phyloP scores from a whole-genome alignment of 1,140 invertebrate species.

The Aphelinus certus region DNA sequence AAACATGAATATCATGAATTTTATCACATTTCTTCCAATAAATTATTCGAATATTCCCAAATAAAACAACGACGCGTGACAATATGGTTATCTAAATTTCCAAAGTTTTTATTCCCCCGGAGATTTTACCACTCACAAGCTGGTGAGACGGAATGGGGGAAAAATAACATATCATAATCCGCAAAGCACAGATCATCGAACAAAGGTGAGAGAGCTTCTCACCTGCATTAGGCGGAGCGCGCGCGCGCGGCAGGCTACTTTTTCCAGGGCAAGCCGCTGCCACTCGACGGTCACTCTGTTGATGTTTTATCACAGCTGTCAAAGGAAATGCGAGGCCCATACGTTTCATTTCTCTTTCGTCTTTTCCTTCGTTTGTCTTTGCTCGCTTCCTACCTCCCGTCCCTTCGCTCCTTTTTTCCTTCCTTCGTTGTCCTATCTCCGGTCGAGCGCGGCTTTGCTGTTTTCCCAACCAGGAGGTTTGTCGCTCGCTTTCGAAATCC shows the following conservation, averaged over 20 bases:
- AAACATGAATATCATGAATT: no score
- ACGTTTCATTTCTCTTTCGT: no score
- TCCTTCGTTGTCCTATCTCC: neutral
- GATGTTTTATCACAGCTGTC: slow-evolving; percentile 15
- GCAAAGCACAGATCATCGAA: neutral
- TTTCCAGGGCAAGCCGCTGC: slow-evolving; percentile 1
- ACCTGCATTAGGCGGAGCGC: slow-evolving; percentile 1
- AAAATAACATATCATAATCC: neutral
- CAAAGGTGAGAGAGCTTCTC: slow-evolving; percentile 1
- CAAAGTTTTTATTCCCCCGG: no score
- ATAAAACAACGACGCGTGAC: no score
- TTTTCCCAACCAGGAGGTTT: slow-evolving; percentile 12
- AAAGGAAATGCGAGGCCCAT: neutral
- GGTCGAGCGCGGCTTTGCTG: neutral
- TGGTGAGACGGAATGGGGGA: neutral
- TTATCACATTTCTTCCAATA: no score
- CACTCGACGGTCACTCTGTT: neutral
- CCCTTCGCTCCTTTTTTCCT: slow-evolving; percentile 28
- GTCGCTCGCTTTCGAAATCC: slow-evolving; percentile 32
- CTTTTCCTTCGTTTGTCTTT: no score
- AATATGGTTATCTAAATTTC: no score
- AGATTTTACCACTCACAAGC: neutral
- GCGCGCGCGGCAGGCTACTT: neutral
- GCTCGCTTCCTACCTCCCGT: neutral
- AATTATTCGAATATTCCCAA: no score